Evolutionary conservation across 1,140 invertebrate genomes (phyloP), one percentile per base, ranked within the genome.

Genomic region (Megathymus violae): DNA sequence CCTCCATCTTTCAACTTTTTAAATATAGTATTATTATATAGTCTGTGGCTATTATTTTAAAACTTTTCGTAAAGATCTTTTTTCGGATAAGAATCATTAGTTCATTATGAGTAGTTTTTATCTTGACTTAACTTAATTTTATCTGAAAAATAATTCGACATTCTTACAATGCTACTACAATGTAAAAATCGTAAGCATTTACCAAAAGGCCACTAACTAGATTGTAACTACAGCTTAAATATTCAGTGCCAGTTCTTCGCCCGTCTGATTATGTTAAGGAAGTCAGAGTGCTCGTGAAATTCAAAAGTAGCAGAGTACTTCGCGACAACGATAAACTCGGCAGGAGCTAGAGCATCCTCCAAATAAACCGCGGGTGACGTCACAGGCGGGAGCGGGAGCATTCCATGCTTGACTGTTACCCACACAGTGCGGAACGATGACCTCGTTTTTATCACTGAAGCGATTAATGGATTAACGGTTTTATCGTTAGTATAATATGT

Each of bases 291-390:
- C 62, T 66, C 59, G 64, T 65, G 43, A 65, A 71, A 67, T 74
- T 69, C 64, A 64, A 67, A 76, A 76, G 65, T 73, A 66, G 64
- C 58, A 65, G 58, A 77, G 67, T 62, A 74, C 71, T 70, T 67
- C n/a, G 19, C 59, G 51, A 62, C 67, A 62, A 74, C 74, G 74
- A 78, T 78, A 78, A 78, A 78, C 71, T 78, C 64, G 51, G 63
- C 60, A 70, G 71, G 61, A 70, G 59, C 54, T 63, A 27, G 60
- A 76, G 71, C 44, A 67, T 71, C 38, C 67, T 76, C 47, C 40
- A 78, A 69, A 74, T 76, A 76, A 76, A 64, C 52, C 38, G 62
- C 46, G 63, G 64, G 62, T 71, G 69, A 74, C 51, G 69, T 25
- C 38, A 54, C 38, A 14, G 22, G 51, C 36, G 51, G 11, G 11